Evolutionary conservation across 2,888 invertebrate genomes (phyloP), one percentile per base, ranked within the genome.

Genomic region (Balanococcus diminutus): DNA sequence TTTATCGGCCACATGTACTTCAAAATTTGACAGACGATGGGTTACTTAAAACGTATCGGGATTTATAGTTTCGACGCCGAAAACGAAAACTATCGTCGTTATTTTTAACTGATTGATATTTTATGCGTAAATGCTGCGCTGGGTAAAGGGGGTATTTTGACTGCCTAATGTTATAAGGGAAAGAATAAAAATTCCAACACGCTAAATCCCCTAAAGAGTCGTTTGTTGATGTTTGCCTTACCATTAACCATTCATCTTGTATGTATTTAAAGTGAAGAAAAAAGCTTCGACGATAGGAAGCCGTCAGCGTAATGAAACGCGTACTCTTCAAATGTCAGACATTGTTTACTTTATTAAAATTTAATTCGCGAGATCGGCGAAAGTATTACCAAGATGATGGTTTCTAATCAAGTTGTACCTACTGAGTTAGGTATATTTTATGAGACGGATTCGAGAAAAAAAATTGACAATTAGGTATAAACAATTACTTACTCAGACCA

Each of bases 301-400:
- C 67, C 67, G 67, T 67, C 67, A 67, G 28, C 28, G 16, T 67
- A 67, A 67, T 16, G 67, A 67, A 56, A 56, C 22, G 22, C 14
- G 14, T 5, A 28, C 67, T 67, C 67, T 28, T 67, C 67, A 67
- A 14, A 16, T 67, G 67, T 67, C 67, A 67, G 28, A 67, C n/a
- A 67, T 56, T 67, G 28, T 67, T 67, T 67, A 67, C 67, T 28
- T 67, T 67, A 67, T 67, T 28, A 28, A 67, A 67, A 28, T 67
- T 67, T 67, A 67, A 67, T 67, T 67, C 67, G 28, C 56, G 56
- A 22, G 56, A 56, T 56, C 1, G 2, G 22, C 8, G 1, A 22
- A 56, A 19, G 2, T 22, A 9, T 9, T 22, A 56, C 56, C 56
- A 42, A 11, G 22, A 22, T n/a, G 56, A 22, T 56, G 22, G 56